Conservation (phyloP, 64 coral and sea anemone species). For the Platygyra sinensis region DNA sequence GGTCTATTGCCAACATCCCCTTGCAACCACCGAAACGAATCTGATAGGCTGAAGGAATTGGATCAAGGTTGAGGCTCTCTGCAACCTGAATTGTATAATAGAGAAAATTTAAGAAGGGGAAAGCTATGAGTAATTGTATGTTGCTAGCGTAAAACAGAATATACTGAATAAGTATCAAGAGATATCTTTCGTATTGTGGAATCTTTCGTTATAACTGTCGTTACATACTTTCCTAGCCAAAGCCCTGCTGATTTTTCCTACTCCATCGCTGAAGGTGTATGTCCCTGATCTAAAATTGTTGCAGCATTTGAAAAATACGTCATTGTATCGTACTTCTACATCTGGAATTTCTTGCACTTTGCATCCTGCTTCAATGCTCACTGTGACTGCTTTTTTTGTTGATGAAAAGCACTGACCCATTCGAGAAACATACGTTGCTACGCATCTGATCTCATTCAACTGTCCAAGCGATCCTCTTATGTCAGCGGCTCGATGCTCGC, state of each 20-base stretch:
- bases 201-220: too few species aligned
- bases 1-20: constrained; percentile 79
- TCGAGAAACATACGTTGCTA: constrained; percentile 86
- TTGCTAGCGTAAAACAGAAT: not conserved
- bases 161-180: too few species aligned
- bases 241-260: constrained; percentile 76
- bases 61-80: constrained; percentile 61
- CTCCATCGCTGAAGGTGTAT: constrained; percentile 90
- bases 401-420: constrained; percentile 97
- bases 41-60: constrained; percentile 78
- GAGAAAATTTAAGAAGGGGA: not conserved
- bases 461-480: constrained; percentile 86
- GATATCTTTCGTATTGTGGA: too few species aligned
- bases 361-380: constrained; percentile 47
- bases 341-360: constrained; percentile 54
- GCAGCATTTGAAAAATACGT: constrained; percentile 68
- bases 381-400: constrained; percentile 76
- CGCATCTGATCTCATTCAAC: constrained; percentile 77
- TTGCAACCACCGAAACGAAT: constrained; percentile 91
- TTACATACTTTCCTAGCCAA: constrained; percentile 76
- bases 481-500: constrained; percentile 39
- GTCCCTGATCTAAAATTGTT: constrained; percentile 39
- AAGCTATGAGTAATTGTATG: too few species aligned
- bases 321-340: constrained; percentile 36
- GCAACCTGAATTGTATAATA: constrained; percentile 52